Percentiles rank a stretch among this genome's conserved stretches.
Conservation (phyloP, 2,797 vertebrate genomes). For the Lutra lutra region DNA sequence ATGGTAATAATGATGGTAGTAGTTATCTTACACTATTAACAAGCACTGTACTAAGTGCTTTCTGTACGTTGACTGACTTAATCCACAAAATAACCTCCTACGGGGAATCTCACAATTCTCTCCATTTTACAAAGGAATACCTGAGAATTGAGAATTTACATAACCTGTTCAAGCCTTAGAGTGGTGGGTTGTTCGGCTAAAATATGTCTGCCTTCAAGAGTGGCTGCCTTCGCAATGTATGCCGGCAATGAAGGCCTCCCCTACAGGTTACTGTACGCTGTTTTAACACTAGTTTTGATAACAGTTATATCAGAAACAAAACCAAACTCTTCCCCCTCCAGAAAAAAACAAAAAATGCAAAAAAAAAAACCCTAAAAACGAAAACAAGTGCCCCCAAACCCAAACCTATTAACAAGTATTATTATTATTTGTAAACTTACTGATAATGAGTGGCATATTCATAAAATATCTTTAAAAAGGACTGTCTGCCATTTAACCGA, state of each 20-base stretch:
- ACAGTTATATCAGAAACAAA: neutral
- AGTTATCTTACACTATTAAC: neutral
- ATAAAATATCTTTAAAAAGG: slow-evolving; percentile 14
- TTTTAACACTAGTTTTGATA: neutral
- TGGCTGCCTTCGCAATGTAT: neutral
- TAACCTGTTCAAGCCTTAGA: neutral
- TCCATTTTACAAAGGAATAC: neutral
- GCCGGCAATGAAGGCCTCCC: neutral
- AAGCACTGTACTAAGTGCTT: neutral
- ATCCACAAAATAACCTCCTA: neutral
- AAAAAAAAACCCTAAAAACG: neutral
- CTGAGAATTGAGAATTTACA: neutral
- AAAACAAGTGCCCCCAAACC: neutral
- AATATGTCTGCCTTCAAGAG: neutral
- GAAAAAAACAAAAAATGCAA: neutral
- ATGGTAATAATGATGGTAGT: neutral
- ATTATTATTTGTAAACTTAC: neutral
- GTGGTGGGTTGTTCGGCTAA: neutral
- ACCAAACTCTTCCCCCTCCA: neutral
- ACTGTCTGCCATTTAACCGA: slow-evolving; percentile 44
- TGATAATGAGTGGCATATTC: neutral
- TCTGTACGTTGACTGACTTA: neutral
- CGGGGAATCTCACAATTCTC: neutral
- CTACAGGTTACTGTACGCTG: neutral
- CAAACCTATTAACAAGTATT: neutral